Percentiles rank a stretch among this genome's conserved stretches.
Evolutionary conservation across 2,113 vertebrate genomes (phyloP).

Genomic region (Melanotaenia duboulayi): DNA sequence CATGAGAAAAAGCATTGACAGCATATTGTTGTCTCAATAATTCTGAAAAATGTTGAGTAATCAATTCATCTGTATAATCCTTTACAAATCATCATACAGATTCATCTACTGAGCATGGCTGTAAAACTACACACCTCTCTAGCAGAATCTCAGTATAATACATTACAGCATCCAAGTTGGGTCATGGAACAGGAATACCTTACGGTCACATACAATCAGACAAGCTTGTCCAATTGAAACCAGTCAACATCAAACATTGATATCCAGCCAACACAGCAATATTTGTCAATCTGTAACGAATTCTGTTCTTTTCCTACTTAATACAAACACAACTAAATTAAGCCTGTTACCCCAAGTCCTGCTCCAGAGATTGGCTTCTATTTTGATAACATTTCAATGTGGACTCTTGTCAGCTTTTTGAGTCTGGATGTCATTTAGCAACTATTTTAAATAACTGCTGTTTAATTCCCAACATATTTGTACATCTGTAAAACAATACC

Average conservation of each 20-base stretch:
- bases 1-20: conserved; percentile 12
- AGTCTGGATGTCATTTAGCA: conserved; percentile 1
- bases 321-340: conserved; percentile 23
- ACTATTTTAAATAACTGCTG: conserved; percentile 8
- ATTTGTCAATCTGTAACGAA: conserved; percentile 21
- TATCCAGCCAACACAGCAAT: conserved; percentile 9
- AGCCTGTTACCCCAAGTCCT: conserved; percentile 4
- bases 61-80: conserved; percentile 8
- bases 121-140: conserved; percentile 18
- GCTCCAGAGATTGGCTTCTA: conserved; percentile 10
- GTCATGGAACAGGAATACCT: conserved; percentile 17
- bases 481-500: conserved; percentile 8
- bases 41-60: conserved; percentile 11
- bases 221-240: conserved; percentile 8
- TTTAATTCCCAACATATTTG: conserved; percentile 15
- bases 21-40: conserved; percentile 26
- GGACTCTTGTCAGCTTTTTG: not conserved
- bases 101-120: conserved; percentile 36
- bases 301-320: not conserved
- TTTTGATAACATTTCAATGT: not conserved
- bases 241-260: conserved; percentile 21
- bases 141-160: conserved; percentile 12
- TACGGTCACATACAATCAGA: conserved; percentile 19
- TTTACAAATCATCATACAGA: conserved; percentile 16
- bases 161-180: conserved; percentile 21